phyloP scores from a whole-genome alignment of 2,797 vertebrate species.

The Phaenicophaeus curvirostris region DNA sequence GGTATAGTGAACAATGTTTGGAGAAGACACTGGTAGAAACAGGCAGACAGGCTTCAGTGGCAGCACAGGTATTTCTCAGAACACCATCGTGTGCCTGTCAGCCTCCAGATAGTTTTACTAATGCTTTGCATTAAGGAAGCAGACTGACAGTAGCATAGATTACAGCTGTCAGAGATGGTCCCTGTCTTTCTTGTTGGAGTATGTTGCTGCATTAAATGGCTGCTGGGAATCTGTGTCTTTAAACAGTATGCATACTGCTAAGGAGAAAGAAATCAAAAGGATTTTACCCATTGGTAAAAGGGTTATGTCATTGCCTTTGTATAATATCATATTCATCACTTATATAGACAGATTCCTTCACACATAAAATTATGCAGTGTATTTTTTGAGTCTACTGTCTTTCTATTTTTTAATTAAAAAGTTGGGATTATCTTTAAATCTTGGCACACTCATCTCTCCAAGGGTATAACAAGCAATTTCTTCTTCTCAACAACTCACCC shows the following conservation, averaged over 20 bases:
- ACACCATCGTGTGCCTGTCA: background rate
- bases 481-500: background rate
- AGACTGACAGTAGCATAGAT: background rate
- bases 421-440: background rate
- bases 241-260: background rate
- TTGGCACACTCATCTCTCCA: background rate
- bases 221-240: background rate
- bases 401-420: background rate
- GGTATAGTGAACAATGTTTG: background rate
- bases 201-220: background rate
- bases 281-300: background rate
- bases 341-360: background rate
- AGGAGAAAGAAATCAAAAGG: background rate
- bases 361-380: background rate
- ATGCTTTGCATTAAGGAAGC: background rate
- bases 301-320: background rate
- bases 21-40: background rate
- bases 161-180: background rate
- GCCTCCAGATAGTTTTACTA: background rate
- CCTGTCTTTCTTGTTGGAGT: background rate
- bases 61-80: background rate
- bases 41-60: background rate
- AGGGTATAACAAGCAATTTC: background rate
- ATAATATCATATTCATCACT: background rate
- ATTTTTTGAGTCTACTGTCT: background rate